These are phyloP conservation scores for Scaptomyza pallida DNA, from an alignment of 1,140 invertebrate genomes.

Conservation along the genomic window DNA sequence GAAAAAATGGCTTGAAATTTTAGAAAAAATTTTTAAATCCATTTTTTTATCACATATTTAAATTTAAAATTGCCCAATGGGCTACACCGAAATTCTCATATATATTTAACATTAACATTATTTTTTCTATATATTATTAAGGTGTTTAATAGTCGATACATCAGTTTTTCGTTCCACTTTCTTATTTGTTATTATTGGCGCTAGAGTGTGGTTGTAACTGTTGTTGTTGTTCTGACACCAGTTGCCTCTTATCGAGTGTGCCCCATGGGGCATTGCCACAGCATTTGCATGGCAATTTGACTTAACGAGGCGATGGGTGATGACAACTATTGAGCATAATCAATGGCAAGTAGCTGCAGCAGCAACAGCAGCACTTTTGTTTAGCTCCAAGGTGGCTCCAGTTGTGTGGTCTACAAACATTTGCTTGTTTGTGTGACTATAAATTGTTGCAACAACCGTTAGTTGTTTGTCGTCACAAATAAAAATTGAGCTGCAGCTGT, in stretches of 20 bases:
- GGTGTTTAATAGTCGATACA: constrained; percentile 3
- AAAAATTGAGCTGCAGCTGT: background rate
- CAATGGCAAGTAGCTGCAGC: constrained; percentile 36
- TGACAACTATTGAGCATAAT: constrained; percentile 58
- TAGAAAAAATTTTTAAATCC: no score
- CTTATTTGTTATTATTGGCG: background rate
- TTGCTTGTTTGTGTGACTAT: constrained; percentile 40
- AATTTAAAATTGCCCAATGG: no score
- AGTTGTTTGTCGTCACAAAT: constrained; percentile 29
- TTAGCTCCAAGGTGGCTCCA: constrained; percentile 5
- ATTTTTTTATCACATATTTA: no score
- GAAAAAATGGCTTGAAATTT: no score
- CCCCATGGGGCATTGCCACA: constrained; percentile 23
- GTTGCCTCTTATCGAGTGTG: constrained; percentile 42
- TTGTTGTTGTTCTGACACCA: constrained; percentile 40
- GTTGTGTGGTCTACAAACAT: constrained; percentile 26
- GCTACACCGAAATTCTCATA: no score
- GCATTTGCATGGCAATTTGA: constrained; percentile 76
- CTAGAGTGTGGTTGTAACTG: background rate
- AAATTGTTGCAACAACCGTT: constrained; percentile 57
- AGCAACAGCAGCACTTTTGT: constrained; percentile 8
- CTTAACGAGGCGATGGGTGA: constrained; percentile 62
- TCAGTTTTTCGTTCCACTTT: background rate
- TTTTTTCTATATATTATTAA: background rate
- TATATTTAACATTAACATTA: no score